Evolutionary conservation across 2,797 vertebrate genomes (phyloP), one percentile per base, ranked within the genome.

Genomic region (Gymnopithys bicolor): DNA sequence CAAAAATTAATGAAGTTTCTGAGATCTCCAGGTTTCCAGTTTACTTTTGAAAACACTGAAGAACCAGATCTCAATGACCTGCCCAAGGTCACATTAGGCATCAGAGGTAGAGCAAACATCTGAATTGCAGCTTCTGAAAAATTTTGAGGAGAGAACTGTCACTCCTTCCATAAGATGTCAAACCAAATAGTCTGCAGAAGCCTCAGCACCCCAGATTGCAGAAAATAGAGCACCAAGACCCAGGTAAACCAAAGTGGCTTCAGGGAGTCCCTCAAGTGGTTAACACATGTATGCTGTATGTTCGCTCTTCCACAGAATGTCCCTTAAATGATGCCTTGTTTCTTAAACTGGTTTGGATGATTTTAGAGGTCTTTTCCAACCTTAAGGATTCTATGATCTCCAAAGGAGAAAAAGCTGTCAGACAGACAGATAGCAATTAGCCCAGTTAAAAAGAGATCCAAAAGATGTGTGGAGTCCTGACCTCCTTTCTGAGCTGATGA

Each of bases 221-320:
- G 58, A 27, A 68, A 49, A 11, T 32, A 67, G 48, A 74, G 35
- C 35, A 46, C 10, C 21, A 30, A 77, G 23, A 30, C 7, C 43
- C 58, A 39, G 43, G 30, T 3, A 53, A 78, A 73, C 10, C 55
- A 51, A 86, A 27, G 46, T 7, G 11, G 5, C 9, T 43, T 41
- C 46, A 30, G 52, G 11, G 58, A 33, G 16, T 25, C 24, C 35
- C 33, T 80, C 9, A 10, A 1, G 2, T 9, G 6, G 7, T 28
- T 19, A 46, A 9, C 24, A 7, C 59, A 35, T 2, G 1, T 23
- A 25, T 3, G 23, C 43, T 60, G 18, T 3, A 3, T 33, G 5
- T 66, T 43, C 39, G 30, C 6, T 78, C 33, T 41, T 58, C 23
- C 43, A 58, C 18, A 46, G 23, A 19, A 27, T 22, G 12, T n/a